Evolutionary conservation across 2,888 invertebrate species (phyloP).

Genomic region (Erebia ligea): DNA sequence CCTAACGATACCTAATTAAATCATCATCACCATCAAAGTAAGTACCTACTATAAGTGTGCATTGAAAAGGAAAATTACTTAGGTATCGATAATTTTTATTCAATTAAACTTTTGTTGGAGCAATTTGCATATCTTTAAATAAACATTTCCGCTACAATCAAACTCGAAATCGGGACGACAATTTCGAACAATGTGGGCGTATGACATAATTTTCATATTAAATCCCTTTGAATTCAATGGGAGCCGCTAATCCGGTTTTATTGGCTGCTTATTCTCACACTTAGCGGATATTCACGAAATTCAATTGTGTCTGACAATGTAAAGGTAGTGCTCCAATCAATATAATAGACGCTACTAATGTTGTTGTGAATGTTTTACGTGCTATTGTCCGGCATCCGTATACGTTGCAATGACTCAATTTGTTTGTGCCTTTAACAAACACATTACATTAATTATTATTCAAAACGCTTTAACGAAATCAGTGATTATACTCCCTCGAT

Average conservation of each 20-base stretch:
- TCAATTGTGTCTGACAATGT: conserved; percentile 56
- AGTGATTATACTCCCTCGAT: too few species aligned
- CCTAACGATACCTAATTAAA: too few species aligned
- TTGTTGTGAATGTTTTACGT: too few species aligned
- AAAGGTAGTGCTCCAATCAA: conserved; percentile 10
- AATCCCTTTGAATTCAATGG: conserved; percentile 58
- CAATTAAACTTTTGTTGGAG: not conserved
- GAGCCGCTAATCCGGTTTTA: conserved; percentile 56
- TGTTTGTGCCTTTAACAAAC: too few species aligned
- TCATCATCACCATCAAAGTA: too few species aligned
- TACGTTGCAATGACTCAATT: too few species aligned
- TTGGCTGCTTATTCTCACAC: conserved; percentile 59
- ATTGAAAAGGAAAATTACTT: too few species aligned
- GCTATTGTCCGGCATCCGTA: too few species aligned
- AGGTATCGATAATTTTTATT: not conserved
- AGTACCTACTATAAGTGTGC: too few species aligned
- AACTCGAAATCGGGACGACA: not conserved
- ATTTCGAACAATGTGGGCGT: conserved; percentile 54
- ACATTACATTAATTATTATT: too few species aligned
- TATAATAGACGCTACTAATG: not conserved
- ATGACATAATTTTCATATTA: conserved; percentile 61
- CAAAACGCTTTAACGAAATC: too few species aligned
- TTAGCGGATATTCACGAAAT: conserved; percentile 70
- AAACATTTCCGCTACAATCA: conserved; percentile 2
- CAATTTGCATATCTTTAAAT: conserved; percentile 1